Evolutionary conservation across 2,113 vertebrate species (phyloP).

Genomic region (Petrocephalus zakoni): DNA sequence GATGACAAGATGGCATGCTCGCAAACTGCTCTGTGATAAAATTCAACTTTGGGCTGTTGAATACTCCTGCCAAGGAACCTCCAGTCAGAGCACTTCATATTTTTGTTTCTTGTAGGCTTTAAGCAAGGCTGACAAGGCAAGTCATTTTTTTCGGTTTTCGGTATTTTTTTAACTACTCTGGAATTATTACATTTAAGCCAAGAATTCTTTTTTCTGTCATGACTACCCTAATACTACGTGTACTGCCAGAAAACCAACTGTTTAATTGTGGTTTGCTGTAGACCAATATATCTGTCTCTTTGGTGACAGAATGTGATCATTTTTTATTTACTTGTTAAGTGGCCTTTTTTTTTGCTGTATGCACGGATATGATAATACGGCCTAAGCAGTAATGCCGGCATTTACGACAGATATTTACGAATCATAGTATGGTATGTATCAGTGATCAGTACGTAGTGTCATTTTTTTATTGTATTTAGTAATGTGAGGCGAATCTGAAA

Average conservation of each 20-base stretch:
- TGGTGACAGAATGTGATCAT: neutral
- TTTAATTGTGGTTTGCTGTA: conserved; percentile 2
- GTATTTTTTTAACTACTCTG: neutral
- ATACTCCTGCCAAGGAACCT: neutral
- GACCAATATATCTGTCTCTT: conserved; percentile 2
- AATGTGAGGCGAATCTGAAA: neutral
- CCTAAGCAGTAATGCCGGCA: neutral
- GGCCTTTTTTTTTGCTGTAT: neutral
- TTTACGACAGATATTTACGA: neutral
- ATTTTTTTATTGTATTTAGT: neutral
- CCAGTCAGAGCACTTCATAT: neutral
- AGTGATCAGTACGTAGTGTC: neutral
- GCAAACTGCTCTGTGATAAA: neutral
- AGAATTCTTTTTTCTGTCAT: neutral
- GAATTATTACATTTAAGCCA: neutral
- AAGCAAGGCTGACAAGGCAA: neutral
- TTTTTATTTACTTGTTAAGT: neutral
- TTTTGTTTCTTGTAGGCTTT: neutral
- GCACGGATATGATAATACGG: neutral
- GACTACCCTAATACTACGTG: neutral
- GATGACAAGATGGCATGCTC: neutral
- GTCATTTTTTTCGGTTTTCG: neutral
- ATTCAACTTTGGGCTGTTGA: conserved; percentile 1
- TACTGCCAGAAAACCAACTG: neutral
- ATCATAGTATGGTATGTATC: neutral